Conservation (phyloP, 2,797 vertebrate species). For the Pseudomugil tenellus region DNA sequence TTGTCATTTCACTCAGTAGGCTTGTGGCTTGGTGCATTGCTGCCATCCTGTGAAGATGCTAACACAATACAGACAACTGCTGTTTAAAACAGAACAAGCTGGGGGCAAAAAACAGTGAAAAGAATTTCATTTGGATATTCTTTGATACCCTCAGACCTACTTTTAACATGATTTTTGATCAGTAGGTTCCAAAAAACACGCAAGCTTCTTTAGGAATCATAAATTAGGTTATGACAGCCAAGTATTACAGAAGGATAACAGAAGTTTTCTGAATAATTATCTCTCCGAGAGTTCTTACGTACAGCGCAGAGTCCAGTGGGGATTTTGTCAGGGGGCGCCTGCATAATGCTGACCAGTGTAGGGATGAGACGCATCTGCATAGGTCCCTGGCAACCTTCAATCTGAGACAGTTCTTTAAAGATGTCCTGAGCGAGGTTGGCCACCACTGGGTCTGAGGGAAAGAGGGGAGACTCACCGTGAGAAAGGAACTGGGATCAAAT, state of each 20-base stretch:
- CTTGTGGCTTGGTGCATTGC: neutral
- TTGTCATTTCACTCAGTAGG: neutral
- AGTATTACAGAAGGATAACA: neutral
- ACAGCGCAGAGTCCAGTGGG: slow-evolving; percentile 95
- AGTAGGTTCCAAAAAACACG: too few species aligned
- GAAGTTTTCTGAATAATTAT: neutral
- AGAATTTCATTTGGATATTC: too few species aligned
- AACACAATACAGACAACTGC: neutral
- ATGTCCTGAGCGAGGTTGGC: slow-evolving; percentile 97
- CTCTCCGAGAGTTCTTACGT: slow-evolving; percentile 62
- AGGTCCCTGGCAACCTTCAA: slow-evolving; percentile 95
- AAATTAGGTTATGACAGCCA: neutral
- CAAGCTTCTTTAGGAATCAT: neutral
- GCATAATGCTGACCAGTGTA: slow-evolving; percentile 98
- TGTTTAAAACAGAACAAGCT: too few species aligned
- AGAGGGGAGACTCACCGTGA: slow-evolving; percentile 7
- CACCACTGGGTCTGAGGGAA: slow-evolving; percentile 91
- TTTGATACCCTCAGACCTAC: too few species aligned
- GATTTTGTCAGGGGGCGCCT: slow-evolving; percentile 96
- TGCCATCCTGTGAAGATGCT: neutral
- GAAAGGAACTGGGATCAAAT: slow-evolving; percentile 2
- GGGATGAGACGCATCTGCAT: slow-evolving; percentile 99
- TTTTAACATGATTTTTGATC: neutral
- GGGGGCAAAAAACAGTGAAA: too few species aligned
- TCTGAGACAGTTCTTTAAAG: slow-evolving; percentile 97